Evolutionary conservation across 2,888 invertebrate species (phyloP).

Genomic region (Lithophane leautieri): DNA sequence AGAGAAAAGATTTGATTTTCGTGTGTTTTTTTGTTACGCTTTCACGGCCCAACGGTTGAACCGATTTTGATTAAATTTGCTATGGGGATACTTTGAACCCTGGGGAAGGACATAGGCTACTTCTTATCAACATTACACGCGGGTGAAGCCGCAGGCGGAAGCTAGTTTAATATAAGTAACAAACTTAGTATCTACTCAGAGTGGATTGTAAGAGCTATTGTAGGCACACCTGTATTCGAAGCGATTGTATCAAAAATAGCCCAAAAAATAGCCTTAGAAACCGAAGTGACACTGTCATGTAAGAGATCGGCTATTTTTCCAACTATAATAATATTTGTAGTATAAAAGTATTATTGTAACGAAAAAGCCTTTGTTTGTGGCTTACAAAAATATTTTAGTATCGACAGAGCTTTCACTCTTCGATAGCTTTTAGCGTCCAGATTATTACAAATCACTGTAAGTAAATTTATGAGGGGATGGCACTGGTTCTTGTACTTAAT

Average conservation of each 20-base stretch:
- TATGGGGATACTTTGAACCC: no score
- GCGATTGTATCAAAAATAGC: conserved; percentile 42
- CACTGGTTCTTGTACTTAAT: neutral
- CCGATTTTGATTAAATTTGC: no score
- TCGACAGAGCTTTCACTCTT: neutral
- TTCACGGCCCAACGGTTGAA: no score
- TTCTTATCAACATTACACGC: no score
- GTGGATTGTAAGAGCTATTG: conserved; percentile 29
- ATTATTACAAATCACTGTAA: conserved; percentile 20
- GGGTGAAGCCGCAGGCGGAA: no score
- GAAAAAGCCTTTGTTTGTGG: neutral
- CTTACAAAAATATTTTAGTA: conserved; percentile 17
- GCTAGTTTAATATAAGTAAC: neutral
- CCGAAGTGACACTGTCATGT: conserved; percentile 32
- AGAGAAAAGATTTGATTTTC: no score
- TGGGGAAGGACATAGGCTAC: no score
- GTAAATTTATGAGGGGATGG: neutral
- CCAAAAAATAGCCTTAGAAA: conserved; percentile 11
- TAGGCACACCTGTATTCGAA: conserved; percentile 8
- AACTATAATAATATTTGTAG: conserved; percentile 1
- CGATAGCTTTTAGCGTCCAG: conserved; percentile 17
- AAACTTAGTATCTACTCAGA: conserved; percentile 11
- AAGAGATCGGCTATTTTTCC: conserved; percentile 8
- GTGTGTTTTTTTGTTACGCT: no score
- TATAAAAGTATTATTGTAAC: conserved; percentile 8